A percentile compares a stretch with the other conserved stretches of the same genome.
phyloP scores from a whole-genome alignment of 2,113 vertebrate species.

The Larimichthys crocea region DNA sequence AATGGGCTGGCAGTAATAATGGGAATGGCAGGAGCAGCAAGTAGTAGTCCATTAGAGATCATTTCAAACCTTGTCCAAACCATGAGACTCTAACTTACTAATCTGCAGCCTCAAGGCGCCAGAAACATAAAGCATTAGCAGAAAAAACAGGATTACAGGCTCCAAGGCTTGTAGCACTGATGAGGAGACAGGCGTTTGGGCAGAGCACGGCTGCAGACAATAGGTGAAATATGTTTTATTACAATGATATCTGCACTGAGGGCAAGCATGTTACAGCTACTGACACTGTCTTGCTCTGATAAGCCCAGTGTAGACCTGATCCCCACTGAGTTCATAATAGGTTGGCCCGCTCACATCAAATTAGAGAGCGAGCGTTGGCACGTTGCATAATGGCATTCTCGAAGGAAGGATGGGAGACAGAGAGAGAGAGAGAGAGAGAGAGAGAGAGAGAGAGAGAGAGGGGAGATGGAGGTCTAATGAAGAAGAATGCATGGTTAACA shows the following conservation, averaged over 20 bases:
- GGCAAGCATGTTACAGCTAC: constrained; percentile 37
- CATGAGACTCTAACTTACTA: constrained; percentile 25
- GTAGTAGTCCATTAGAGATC: constrained; percentile 13
- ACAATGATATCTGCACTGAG: constrained; percentile 53
- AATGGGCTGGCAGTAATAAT: not conserved
- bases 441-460: not conserved
- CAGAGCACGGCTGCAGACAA: constrained; percentile 48
- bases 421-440: not conserved
- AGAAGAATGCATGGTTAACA: constrained; percentile 36
- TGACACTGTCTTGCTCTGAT: constrained; percentile 68
- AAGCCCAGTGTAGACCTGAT: constrained; percentile 64
- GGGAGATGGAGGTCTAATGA: constrained; percentile 7
- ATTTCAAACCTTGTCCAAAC: constrained; percentile 27
- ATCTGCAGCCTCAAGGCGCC: constrained; percentile 50
- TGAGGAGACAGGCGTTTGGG: constrained; percentile 47
- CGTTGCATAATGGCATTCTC: constrained; percentile 57
- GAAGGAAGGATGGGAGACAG: not conserved
- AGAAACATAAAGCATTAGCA: constrained; percentile 45
- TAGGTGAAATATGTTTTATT: constrained; percentile 55
- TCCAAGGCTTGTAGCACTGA: constrained; percentile 33
- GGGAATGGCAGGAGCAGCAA: not conserved
- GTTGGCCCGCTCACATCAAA: constrained; percentile 58
- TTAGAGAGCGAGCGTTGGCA: constrained; percentile 50
- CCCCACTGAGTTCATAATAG: constrained; percentile 71
- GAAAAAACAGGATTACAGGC: constrained; percentile 61